Evolutionary conservation across 2,888 invertebrate species (phyloP).

Genomic region (Myopa tessellatipennis): DNA sequence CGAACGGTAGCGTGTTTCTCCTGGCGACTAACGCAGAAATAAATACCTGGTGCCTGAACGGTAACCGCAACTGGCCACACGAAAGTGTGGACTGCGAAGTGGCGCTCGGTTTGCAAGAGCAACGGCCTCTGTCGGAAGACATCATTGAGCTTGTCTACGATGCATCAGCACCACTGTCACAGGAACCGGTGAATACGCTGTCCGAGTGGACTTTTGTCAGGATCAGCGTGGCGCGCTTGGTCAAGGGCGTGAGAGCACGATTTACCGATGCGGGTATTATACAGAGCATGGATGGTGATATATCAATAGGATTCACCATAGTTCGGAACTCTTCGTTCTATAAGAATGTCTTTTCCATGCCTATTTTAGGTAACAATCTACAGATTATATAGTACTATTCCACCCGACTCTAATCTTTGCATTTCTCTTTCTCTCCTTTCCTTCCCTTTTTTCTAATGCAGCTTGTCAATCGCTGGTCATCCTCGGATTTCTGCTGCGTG

Average conservation of each 20-base stretch:
- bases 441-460: slow-evolving; percentile 41
- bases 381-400: too few species aligned
- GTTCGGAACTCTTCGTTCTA: slow-evolving; percentile 61
- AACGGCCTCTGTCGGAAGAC: neutral
- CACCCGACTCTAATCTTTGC: too few species aligned
- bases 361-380: slow-evolving; percentile 55
- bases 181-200: slow-evolving; percentile 56
- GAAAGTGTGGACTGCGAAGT: slow-evolving; percentile 61
- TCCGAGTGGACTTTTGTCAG: slow-evolving; percentile 60
- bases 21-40: slow-evolving; percentile 55
- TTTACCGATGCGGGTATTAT: slow-evolving; percentile 50
- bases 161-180: slow-evolving; percentile 50
- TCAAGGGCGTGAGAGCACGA: slow-evolving; percentile 49
- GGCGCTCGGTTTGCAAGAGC: slow-evolving; percentile 53
- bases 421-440: neutral
- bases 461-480: slow-evolving; percentile 58
- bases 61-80: slow-evolving; percentile 62
- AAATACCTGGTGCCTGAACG: slow-evolving; percentile 62
- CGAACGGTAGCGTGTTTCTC: slow-evolving; percentile 57
- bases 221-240: slow-evolving; percentile 53
- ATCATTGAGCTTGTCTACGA: slow-evolving; percentile 52
- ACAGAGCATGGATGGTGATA: slow-evolving; percentile 56
- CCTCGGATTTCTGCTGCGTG: slow-evolving; percentile 60
- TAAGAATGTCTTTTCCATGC: slow-evolving; percentile 59
- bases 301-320: slow-evolving; percentile 56